A percentile compares a stretch with the other conserved stretches of the same genome.
These are phyloP conservation scores for Smutsia temminckii DNA, from an alignment of 2,797 vertebrate species.

Conservation along the genomic window DNA sequence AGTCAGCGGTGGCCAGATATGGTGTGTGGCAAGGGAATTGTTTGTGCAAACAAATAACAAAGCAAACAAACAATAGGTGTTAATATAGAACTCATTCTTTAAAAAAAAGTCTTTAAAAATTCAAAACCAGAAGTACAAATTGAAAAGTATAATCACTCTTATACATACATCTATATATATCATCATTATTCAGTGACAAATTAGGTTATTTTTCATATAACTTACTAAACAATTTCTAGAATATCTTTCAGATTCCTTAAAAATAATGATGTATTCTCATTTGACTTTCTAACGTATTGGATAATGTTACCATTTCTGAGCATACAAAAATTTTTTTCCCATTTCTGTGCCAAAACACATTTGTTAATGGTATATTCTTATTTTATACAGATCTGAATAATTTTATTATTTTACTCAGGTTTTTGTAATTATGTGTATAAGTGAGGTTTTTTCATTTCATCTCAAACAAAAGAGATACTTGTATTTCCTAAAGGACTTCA, in stretches of 20 bases:
- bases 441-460: neutral
- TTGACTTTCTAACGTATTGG: neutral
- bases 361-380: neutral
- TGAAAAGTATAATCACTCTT: neutral
- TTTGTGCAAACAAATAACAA: neutral
- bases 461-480: neutral
- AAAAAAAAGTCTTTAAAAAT: neutral
- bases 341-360: neutral
- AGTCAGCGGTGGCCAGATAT: neutral
- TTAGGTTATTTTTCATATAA: neutral
- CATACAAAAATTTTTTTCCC: neutral
- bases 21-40: neutral
- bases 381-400: neutral
- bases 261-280: neutral
- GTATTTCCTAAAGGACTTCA: neutral
- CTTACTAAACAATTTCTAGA: neutral
- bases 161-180: rapidly evolving
- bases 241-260: neutral
- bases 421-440: neutral
- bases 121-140: neutral
- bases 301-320: neutral
- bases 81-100: neutral
- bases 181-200: neutral
- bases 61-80: neutral
- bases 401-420: neutral